phyloP scores from a whole-genome alignment of 2,113 vertebrate species.

The Paradisaea rubra region DNA sequence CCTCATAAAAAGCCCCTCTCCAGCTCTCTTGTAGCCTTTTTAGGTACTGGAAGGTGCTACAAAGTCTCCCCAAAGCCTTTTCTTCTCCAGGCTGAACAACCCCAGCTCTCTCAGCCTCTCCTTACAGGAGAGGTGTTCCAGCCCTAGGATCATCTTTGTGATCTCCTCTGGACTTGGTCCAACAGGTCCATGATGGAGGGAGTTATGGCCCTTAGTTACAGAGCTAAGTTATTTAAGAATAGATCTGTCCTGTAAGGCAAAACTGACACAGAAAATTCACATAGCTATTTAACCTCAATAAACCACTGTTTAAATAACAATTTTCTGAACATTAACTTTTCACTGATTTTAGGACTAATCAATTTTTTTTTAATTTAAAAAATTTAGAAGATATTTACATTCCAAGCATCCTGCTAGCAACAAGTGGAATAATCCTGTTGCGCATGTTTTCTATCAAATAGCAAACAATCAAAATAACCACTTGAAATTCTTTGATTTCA shows the following conservation, averaged over 20 bases:
- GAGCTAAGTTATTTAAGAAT: not conserved
- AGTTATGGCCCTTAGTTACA: not conserved
- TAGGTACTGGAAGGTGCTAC: not conserved
- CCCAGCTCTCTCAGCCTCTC: not conserved
- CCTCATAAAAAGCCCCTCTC: fast-evolving
- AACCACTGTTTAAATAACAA: not conserved
- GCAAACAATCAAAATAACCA: not conserved
- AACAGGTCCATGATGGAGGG: not conserved
- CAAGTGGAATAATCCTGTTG: not conserved
- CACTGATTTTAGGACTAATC: not conserved
- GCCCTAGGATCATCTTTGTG: not conserved
- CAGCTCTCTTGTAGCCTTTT: not conserved
- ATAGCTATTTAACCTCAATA: not conserved
- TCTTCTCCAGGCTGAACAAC: not conserved
- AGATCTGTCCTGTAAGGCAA: not conserved
- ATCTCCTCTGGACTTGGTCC: not conserved
- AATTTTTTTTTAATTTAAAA: not conserved
- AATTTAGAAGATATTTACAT: not conserved
- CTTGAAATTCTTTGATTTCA: not conserved
- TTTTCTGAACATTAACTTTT: not conserved
- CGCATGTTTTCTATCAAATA: not conserved
- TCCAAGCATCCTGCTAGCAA: not conserved
- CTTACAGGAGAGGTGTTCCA: not conserved
- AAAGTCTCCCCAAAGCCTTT: not conserved
- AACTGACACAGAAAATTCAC: not conserved